Base-by-base conservation (phyloP, 2,113 vertebrate genomes). In the Dasyprocta punctata region DNA sequence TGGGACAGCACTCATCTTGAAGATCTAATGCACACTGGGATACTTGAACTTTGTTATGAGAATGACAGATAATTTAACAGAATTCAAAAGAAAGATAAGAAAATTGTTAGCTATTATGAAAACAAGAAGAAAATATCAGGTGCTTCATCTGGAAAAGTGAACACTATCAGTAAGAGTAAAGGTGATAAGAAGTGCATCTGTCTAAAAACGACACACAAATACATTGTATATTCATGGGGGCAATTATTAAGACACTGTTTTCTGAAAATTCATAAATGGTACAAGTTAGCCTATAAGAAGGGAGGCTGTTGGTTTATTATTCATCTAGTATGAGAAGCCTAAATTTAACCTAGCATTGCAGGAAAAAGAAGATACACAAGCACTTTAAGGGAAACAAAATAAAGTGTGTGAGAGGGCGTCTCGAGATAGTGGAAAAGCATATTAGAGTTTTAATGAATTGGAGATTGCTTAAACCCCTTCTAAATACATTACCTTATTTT, bases 21-120 rank as follows among this genome's bases (percentile, higher is more conserved):
- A 87, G 20, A 49, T 84, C 89, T 85, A 83, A 87, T 92, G 77
- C 33, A 90, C 90, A 90, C 58, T 85, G 22, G 41, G 61, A 75
- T 24, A 12, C 85, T 92, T 95, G 75, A 33, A 52, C 94, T 95
- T 88, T 83, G 33, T 94, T 92, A 82, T 60, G 22, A 95, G 90
- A 90, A 90, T 92, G 67, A 86, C 8, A 88, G 61, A 86, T 24
- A 85, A 84, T 90, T 90, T 87, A 85, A 90, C 82, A 96, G 38
- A 92, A 65, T 92, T 90, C 69, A 92, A 92, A 80, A 22, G 56
- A 75, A 73, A 24, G 49, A 56, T 89, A 61, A 92, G 73, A 73
- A 88, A 92, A 56, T 96, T 33, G 87, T 93, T 96, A 87, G 86
- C 75, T 41, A 87, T 93, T 81, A 90, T 82, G 47, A 89, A 96